These are phyloP conservation scores for Pilophorus perplexus DNA, from an alignment of 2,888 invertebrate species.

Conservation along the genomic window DNA sequence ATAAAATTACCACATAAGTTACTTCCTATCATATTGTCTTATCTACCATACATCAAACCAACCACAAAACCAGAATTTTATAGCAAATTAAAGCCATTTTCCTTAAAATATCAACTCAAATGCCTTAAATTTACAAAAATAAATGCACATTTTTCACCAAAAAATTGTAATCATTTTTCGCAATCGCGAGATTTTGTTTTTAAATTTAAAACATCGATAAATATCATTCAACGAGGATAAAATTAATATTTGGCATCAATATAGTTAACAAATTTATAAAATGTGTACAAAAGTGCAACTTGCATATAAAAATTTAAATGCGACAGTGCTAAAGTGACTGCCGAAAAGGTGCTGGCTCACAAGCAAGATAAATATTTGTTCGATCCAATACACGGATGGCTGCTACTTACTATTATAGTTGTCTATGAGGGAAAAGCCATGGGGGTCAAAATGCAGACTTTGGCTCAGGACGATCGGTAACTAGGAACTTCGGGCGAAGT, in stretches of 20 bases:
- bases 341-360: neutral
- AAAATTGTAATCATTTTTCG: neutral
- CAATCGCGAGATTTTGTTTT: neutral
- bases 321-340: neutral
- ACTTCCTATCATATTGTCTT: no score
- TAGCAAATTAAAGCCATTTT: constrained; percentile 17
- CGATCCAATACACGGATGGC: no score
- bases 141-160: constrained; percentile 1
- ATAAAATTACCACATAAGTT: no score
- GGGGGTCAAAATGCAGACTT: no score
- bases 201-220: constrained; percentile 25
- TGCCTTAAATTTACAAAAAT: constrained; percentile 13
- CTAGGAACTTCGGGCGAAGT: no score
- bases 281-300: constrained; percentile 33
- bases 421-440: no score
- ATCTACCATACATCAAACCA: no score
- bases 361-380: no score
- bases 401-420: no score
- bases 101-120: neutral
- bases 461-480: no score
- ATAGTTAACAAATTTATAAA: constrained; percentile 32
- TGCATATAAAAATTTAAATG: constrained; percentile 7
- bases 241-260: constrained; percentile 37
- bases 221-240: no score
- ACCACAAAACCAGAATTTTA: no score